phyloP scores from a whole-genome alignment of 2,888 invertebrate species.

The Lepetodrilus schrolli region DNA sequence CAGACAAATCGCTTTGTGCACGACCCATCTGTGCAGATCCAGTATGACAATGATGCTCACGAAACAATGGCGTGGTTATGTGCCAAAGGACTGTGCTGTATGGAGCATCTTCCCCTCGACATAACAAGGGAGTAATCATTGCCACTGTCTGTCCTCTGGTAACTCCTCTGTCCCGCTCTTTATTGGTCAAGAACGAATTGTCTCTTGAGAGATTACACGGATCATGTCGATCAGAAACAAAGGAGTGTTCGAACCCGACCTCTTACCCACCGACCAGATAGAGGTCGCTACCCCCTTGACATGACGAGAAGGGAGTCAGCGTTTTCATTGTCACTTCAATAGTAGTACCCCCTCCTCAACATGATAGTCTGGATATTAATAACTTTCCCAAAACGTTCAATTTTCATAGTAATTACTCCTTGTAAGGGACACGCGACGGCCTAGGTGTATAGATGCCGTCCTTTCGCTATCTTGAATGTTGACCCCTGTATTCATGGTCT shows the following conservation, averaged over 20 bases:
- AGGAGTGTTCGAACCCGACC: background rate
- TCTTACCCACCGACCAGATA: background rate
- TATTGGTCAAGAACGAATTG: background rate
- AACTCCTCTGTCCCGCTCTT: too few species aligned
- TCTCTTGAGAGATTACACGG: background rate
- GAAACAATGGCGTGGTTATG: background rate
- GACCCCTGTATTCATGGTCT: background rate
- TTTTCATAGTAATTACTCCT: slow-evolving; percentile 13
- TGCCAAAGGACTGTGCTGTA: background rate
- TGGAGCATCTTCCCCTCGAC: background rate
- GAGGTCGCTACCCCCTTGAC: background rate
- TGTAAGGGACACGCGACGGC: background rate
- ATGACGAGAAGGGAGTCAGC: background rate
- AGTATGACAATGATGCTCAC: too few species aligned
- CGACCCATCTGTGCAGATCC: background rate
- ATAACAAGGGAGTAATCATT: background rate
- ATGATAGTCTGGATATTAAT: background rate
- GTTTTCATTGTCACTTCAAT: background rate
- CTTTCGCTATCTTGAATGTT: background rate
- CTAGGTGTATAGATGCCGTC: background rate
- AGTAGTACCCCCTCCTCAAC: background rate
- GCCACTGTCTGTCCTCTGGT: background rate
- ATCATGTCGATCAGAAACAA: background rate
- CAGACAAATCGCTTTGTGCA: too few species aligned
- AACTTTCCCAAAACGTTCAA: slow-evolving; percentile 15